A percentile compares a stretch with the other conserved stretches of the same genome.
These are phyloP conservation scores for Sciurus carolinensis DNA, from an alignment of 2,797 vertebrate species.

Conservation along the genomic window DNA sequence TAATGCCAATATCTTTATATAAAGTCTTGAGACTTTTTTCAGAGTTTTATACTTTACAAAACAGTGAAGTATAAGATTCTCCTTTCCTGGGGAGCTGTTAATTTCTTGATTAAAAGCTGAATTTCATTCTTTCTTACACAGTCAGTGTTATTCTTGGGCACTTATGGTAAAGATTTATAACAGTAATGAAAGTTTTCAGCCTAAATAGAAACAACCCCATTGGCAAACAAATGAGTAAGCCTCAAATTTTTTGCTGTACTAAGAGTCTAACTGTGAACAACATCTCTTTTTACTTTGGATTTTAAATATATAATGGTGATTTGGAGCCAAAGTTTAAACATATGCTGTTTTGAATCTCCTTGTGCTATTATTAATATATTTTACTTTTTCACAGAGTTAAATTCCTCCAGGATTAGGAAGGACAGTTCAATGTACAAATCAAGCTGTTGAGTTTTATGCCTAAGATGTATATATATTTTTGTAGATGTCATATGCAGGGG, in stretches of 20 bases:
- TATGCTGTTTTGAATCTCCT: conserved; percentile 57
- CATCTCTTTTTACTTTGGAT: conserved; percentile 14
- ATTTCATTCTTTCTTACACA: conserved; percentile 58
- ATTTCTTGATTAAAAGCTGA: conserved; percentile 78
- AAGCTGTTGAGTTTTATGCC: neutral
- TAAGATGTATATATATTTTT: conserved; percentile 1
- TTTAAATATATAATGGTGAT: conserved; percentile 45
- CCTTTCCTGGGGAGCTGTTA: conserved; percentile 26
- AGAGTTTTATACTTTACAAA: conserved; percentile 44
- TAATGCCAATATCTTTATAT: neutral
- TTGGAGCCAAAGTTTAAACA: conserved; percentile 60
- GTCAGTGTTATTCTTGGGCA: conserved; percentile 62
- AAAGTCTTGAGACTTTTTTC: neutral
- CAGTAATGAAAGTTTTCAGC: conserved; percentile 56
- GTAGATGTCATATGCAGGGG: neutral
- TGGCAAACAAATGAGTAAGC: conserved; percentile 57
- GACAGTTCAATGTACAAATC: neutral
- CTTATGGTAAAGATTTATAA: conserved; percentile 72
- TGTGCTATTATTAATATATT: conserved; percentile 46
- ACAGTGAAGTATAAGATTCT: conserved; percentile 48
- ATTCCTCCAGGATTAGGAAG: conserved; percentile 3
- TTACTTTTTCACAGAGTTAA: conserved; percentile 14
- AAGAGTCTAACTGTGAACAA: conserved; percentile 50
- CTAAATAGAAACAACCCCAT: conserved; percentile 50
- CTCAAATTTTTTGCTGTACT: conserved; percentile 62